Base-by-base conservation (phyloP, 2,797 vertebrate genomes). In the Halcyon badia region DNA sequence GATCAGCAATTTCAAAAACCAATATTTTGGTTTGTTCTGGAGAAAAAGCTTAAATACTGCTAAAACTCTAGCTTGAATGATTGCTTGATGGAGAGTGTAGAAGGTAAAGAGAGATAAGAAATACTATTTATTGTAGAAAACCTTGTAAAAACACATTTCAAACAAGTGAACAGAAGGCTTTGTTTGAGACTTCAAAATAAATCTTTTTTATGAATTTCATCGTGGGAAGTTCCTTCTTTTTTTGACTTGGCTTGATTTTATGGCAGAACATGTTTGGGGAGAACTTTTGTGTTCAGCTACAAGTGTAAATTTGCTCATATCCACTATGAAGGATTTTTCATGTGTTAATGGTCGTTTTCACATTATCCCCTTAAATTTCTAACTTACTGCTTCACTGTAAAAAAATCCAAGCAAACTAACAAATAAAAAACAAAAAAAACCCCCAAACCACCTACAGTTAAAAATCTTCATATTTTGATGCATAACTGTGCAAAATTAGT, bases 401-500 rank as follows among this genome's bases (percentile, higher is more conserved):
- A 81, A 54, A 35, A 42, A 15, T 16, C 46, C 21, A 48, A 48
- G 10, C 46, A 48, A 48, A 10, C 10, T 21, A 46, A 22, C 46
- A 46, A 48, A 48, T 11, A 24, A 48, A 22, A 42, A 15, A 17
- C 16, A 16, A 17, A 17, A 42, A 15, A 42, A 42, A 42, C 6
- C 15, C 41, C 15, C 51, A 52, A 52, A 28, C 51, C 26, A 5
- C 1, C 11, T 49, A 22, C 19, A 48, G 62, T 72, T 25, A 42
- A 8, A 62, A 76, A 42, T 62, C 10, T 65, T 84, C 2, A 1
- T 82, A 54, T 82, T 66, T 51, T 66, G 8, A 16, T 72, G 5
- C 9, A 9, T 48, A 65, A 65, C 2, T 3, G 5, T 3, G 10
- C 1, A 1, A 8, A 57, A 22, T 61, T 49, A 37, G 9, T 65